Conservation (phyloP, 2,797 vertebrate genomes). For the Poeciliopsis gracilis region DNA sequence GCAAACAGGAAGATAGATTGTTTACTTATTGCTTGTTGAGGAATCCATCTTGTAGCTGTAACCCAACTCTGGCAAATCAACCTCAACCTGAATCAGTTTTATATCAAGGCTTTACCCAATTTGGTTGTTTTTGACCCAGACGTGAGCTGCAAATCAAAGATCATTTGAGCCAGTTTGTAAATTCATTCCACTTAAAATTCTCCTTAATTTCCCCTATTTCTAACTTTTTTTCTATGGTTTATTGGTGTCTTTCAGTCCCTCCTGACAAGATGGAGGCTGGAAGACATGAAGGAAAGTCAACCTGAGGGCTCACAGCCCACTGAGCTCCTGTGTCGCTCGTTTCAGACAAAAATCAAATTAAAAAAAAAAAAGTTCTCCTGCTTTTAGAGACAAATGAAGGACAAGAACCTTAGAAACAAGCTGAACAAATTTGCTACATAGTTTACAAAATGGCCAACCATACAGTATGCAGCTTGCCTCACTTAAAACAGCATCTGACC, state of each 20-base stretch:
- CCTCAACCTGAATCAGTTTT: neutral
- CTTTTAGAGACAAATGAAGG: neutral
- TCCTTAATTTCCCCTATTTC: neutral
- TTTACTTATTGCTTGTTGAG: neutral
- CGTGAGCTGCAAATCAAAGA: neutral
- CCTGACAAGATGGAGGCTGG: neutral
- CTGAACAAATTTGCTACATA: neutral
- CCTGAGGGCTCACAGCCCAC: neutral
- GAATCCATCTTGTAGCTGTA: too few relatives aligned
- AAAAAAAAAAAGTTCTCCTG: too few relatives aligned
- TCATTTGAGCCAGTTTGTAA: neutral
- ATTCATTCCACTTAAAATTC: neutral
- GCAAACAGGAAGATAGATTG: neutral
- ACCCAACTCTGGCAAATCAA: neutral
- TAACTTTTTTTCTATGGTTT: neutral
- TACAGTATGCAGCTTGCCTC: neutral
- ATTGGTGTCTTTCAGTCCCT: neutral
- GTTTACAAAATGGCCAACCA: neutral
- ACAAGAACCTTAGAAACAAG: neutral
- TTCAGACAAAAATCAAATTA: neutral
- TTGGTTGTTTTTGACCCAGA: neutral
- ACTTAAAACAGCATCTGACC: neutral
- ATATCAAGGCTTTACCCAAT: neutral
- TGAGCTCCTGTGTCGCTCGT: neutral
- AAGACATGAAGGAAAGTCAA: neutral